phyloP scores from a whole-genome alignment of 2,888 invertebrate genomes.

The Epirrhoe alternata region DNA sequence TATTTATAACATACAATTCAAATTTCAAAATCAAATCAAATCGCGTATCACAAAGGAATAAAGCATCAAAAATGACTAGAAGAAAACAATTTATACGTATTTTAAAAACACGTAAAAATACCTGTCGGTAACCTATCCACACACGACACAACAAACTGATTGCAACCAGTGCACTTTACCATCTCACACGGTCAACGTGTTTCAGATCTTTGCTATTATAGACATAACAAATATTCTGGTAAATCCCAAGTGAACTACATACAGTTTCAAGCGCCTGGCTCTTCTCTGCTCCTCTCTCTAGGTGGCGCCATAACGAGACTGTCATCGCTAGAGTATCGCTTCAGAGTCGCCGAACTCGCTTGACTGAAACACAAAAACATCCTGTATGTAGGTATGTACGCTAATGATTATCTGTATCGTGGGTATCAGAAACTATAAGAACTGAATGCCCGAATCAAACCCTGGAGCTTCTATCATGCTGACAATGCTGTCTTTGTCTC shows the following conservation, averaged over 20 bases:
- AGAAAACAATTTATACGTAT: slow-evolving; percentile 19
- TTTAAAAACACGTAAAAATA: slow-evolving; percentile 4
- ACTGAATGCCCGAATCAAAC: too few species aligned
- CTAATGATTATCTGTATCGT: too few species aligned
- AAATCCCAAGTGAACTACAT: slow-evolving; percentile 11
- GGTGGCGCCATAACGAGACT: slow-evolving; percentile 76
- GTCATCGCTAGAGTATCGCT: slow-evolving; percentile 81
- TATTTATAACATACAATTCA: slow-evolving; percentile 27
- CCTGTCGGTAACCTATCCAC: slow-evolving; percentile 19
- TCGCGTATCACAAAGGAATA: slow-evolving; percentile 25
- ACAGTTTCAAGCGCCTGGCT: slow-evolving; percentile 61
- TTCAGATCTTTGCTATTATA: slow-evolving; percentile 1
- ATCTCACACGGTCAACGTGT: slow-evolving; percentile 17
- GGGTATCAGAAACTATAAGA: too few species aligned
- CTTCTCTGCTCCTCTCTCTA: slow-evolving; percentile 51
- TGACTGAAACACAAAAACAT: slow-evolving; percentile 58
- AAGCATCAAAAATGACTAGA: slow-evolving; percentile 29
- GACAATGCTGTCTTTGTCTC: too few species aligned
- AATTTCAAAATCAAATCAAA: slow-evolving; percentile 13
- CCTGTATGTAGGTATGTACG: not conserved
- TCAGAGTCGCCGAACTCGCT: slow-evolving; percentile 70
- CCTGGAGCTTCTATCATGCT: too few species aligned
- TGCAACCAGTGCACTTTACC: slow-evolving; percentile 8
- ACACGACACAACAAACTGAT: slow-evolving; percentile 21
- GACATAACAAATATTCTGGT: slow-evolving; percentile 9